phyloP scores from a whole-genome alignment of 2,797 vertebrate species.

The Channa striata region DNA sequence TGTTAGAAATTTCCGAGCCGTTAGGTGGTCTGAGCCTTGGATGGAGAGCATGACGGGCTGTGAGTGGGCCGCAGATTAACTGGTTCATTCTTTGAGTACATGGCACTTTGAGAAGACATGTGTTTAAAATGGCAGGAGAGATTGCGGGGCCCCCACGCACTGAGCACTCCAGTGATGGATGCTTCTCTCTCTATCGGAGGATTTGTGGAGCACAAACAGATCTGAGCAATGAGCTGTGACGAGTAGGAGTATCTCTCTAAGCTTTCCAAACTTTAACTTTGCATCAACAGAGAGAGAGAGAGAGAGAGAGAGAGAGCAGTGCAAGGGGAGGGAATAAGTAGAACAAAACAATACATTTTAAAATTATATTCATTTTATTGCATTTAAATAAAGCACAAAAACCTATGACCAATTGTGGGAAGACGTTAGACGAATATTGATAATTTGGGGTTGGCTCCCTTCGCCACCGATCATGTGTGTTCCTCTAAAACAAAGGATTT shows the following conservation, averaged over 20 bases:
- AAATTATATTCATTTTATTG: conserved; percentile 40
- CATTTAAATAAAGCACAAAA: conserved; percentile 26
- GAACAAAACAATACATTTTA: conserved; percentile 44
- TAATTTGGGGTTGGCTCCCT: conserved; percentile 65
- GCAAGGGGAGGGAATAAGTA: conserved; percentile 1
- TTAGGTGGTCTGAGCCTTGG: conserved; percentile 54
- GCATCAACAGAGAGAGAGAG: conserved; percentile 61
- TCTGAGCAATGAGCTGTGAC: conserved; percentile 82
- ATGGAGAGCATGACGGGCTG: conserved; percentile 45
- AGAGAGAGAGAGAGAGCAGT: conserved; percentile 20
- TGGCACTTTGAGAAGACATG: conserved; percentile 75
- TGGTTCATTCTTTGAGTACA: conserved; percentile 69
- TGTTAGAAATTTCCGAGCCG: conserved; percentile 25
- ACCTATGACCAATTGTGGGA: conserved; percentile 7
- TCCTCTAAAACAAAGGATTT: conserved; percentile 81
- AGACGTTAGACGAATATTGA: conserved; percentile 58
- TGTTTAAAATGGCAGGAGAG: conserved; percentile 79
- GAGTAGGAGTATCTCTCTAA: conserved; percentile 78
- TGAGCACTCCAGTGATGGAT: conserved; percentile 77
- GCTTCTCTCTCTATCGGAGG: conserved; percentile 82
- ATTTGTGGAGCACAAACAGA: conserved; percentile 85
- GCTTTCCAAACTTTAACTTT: conserved; percentile 75
- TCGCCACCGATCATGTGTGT: conserved; percentile 68
- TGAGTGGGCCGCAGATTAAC: conserved; percentile 77
- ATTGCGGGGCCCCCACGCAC: conserved; percentile 71